Conservation (phyloP, 2,113 vertebrate species). For the Aegypius monachus region DNA sequence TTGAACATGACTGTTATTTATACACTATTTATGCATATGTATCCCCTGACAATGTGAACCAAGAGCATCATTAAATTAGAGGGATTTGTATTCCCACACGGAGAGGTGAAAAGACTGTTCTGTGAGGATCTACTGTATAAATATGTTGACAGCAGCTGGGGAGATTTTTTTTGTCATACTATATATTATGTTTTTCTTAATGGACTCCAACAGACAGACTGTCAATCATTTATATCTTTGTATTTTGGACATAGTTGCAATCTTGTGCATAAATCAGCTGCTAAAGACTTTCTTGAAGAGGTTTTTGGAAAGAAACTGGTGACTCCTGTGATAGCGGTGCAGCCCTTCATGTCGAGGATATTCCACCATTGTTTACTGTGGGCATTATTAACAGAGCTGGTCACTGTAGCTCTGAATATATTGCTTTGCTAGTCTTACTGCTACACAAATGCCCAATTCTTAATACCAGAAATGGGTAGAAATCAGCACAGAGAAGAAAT, state of each 20-base stretch:
- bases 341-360: neutral
- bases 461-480: neutral
- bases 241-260: neutral
- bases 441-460: neutral
- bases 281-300: neutral
- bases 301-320: neutral
- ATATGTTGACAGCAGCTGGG: neutral
- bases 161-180: neutral
- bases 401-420: neutral
- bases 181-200: neutral
- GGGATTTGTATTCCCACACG: neutral
- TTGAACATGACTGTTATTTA: neutral
- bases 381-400: neutral
- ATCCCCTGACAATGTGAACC: neutral
- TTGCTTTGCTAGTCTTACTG: neutral
- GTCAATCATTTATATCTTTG: neutral
- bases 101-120: neutral
- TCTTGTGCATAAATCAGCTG: neutral
- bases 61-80: too few relatives aligned
- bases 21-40: neutral
- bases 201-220: neutral
- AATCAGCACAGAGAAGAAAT: neutral
- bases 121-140: conserved; percentile 11
- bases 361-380: neutral
- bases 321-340: neutral